These are phyloP conservation scores for Ceuthmochares aereus DNA, from an alignment of 2,113 vertebrate genomes.

Conservation along the genomic window DNA sequence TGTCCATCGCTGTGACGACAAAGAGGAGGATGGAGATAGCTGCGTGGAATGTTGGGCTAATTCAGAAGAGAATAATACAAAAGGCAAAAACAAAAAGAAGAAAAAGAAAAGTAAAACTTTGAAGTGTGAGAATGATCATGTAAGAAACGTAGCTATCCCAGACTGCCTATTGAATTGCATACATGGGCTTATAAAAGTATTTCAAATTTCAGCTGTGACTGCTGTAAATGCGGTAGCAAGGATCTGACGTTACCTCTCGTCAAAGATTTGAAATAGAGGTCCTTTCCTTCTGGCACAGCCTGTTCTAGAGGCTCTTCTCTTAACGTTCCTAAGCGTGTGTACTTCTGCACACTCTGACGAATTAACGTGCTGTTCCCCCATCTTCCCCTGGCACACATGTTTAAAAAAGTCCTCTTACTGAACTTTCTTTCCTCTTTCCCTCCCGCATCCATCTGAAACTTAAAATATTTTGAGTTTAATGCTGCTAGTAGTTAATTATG, in stretches of 20 bases:
- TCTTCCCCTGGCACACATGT: accelerated
- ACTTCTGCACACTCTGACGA: accelerated
- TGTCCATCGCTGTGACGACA: slow-evolving; percentile 85
- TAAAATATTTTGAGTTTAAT: accelerated
- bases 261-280: neutral
- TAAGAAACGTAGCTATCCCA: slow-evolving; percentile 66
- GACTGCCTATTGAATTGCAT: neutral
- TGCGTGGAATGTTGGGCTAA: slow-evolving; percentile 95
- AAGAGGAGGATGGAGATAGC: slow-evolving; percentile 92
- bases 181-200: accelerated
- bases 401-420: neutral
- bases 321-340: accelerated
- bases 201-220: accelerated
- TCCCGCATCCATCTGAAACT: neutral
- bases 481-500: neutral
- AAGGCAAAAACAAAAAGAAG: slow-evolving; percentile 95
- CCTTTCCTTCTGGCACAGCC: too few relatives aligned
- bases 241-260: neutral
- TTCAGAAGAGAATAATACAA: slow-evolving; percentile 82
- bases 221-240: accelerated
- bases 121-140: slow-evolving; percentile 83
- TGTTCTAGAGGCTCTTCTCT: neutral
- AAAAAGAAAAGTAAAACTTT: slow-evolving; percentile 90
- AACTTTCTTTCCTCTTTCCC: neutral
- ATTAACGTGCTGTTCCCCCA: neutral